A percentile compares a stretch with the other conserved stretches of the same genome.
Evolutionary conservation across 2,113 vertebrate species (phyloP).

Genomic region (Sturnira hondurensis): DNA sequence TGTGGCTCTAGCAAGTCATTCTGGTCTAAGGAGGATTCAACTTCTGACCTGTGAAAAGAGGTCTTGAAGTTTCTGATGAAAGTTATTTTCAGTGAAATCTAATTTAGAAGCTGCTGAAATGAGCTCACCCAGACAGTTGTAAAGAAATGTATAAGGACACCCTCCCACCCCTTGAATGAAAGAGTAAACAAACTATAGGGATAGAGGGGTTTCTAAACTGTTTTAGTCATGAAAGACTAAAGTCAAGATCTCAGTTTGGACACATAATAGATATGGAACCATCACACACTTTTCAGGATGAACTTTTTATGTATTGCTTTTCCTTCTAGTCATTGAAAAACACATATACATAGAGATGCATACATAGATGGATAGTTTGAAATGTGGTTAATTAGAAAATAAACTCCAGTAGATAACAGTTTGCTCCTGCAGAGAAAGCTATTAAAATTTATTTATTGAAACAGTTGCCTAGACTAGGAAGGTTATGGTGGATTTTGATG

Average conservation of each 20-base stretch:
- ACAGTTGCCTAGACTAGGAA: neutral
- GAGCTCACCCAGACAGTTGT: neutral
- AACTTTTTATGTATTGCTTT: neutral
- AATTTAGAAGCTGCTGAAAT: slow-evolving; percentile 59
- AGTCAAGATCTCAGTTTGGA: neutral
- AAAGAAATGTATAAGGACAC: neutral
- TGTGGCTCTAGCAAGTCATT: slow-evolving; percentile 50
- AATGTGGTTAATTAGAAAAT: neutral
- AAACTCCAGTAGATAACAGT: neutral
- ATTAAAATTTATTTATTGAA: neutral
- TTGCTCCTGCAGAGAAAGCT: neutral
- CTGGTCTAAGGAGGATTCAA: slow-evolving; percentile 62
- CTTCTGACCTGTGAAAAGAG: slow-evolving; percentile 66
- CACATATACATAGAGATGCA: neutral
- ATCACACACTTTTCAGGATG: neutral
- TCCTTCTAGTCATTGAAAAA: neutral
- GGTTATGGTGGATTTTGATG: neutral
- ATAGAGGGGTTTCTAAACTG: slow-evolving; percentile 11
- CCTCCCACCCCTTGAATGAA: neutral
- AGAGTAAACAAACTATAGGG: slow-evolving; percentile 7
- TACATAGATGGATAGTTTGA: neutral
- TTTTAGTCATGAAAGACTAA: neutral
- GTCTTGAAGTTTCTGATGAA: slow-evolving; percentile 51
- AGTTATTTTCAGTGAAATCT: slow-evolving; percentile 58
- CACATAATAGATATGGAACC: neutral